These are phyloP conservation scores for Hypolimnas misippus DNA, from an alignment of 2,888 invertebrate genomes.

Conservation along the genomic window DNA sequence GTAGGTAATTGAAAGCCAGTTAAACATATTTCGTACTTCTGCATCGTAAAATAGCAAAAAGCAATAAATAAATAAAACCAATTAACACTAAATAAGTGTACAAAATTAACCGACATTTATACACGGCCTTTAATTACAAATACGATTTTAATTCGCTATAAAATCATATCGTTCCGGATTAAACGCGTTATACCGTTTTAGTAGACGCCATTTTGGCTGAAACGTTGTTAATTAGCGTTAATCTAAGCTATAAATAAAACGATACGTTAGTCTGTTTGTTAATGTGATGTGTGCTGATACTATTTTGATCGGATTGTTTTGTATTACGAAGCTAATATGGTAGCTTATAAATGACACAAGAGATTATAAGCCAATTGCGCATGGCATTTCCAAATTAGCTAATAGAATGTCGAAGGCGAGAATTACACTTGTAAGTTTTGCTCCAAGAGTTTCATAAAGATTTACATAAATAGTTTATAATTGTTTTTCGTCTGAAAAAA, in stretches of 20 bases:
- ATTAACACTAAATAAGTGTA: constrained; percentile 1
- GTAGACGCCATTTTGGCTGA: constrained; percentile 18
- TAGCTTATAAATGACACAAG: no score
- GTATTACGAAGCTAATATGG: neutral
- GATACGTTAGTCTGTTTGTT: neutral
- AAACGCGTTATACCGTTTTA: constrained; percentile 16
- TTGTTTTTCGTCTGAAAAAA: no score
- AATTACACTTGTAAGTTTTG: no score
- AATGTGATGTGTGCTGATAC: constrained; percentile 3
- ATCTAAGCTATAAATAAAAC: constrained; percentile 20
- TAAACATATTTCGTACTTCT: no score
- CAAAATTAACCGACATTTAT: neutral
- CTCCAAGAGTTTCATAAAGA: no score
- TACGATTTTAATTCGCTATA: constrained; percentile 20
- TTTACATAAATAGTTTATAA: no score
- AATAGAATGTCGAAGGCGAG: no score
- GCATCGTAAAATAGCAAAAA: no score
- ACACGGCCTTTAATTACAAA: constrained; percentile 8
- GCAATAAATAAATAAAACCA: neutral
- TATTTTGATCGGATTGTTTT: constrained; percentile 8
- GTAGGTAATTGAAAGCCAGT: no score
- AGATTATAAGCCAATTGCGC: no score
- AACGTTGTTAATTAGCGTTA: constrained; percentile 30
- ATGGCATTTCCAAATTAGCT: no score
- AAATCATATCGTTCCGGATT: constrained; percentile 20